Evolutionary conservation across 2,113 vertebrate genomes (phyloP).

Genomic region (Zosterops lateralis): DNA sequence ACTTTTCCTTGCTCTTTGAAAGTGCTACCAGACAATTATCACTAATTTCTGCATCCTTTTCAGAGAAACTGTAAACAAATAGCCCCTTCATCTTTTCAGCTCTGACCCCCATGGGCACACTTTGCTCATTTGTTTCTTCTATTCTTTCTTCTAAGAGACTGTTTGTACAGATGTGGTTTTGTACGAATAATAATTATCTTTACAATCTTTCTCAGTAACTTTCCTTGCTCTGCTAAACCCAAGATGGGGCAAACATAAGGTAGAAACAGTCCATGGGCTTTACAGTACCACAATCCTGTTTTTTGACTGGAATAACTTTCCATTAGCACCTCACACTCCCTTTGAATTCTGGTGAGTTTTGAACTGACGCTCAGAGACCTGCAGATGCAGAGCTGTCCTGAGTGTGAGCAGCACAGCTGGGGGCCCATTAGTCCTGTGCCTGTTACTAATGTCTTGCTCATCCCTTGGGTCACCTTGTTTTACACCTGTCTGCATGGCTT

Average conservation of each 20-base stretch:
- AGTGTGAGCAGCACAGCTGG: background rate
- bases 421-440: background rate
- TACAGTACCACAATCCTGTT: background rate
- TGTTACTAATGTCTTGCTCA: rapidly evolving
- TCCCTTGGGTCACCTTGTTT: background rate
- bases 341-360: background rate
- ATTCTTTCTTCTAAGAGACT: background rate
- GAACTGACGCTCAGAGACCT: background rate
- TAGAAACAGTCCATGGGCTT: background rate
- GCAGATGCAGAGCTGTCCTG: background rate
- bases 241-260: background rate
- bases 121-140: background rate
- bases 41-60: background rate
- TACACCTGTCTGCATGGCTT: background rate
- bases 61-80: background rate
- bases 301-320: background rate
- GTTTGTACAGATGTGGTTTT: background rate
- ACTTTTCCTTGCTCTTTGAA: background rate
- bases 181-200: background rate
- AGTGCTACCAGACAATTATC: background rate
- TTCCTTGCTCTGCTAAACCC: background rate
- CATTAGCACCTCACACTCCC: too few relatives aligned
- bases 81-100: background rate
- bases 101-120: background rate
- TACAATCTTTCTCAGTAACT: background rate